These are phyloP conservation scores for Ranitomeya variabilis DNA, from an alignment of 2,113 vertebrate genomes.

Conservation along the genomic window DNA sequence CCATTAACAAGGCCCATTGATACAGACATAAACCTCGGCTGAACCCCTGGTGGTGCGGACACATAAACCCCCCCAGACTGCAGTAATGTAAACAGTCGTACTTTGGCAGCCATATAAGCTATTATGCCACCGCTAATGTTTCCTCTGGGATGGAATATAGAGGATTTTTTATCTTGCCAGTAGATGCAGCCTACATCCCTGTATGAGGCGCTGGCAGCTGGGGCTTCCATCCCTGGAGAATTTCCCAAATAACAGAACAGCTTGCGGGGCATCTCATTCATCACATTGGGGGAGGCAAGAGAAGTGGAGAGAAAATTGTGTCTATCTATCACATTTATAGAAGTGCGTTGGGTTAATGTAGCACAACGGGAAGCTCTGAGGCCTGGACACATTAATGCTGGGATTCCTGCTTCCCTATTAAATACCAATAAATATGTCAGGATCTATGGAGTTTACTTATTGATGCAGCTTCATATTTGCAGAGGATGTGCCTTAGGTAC, in stretches of 20 bases:
- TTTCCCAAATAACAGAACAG: conserved; percentile 22
- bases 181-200: background rate
- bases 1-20: conserved; percentile 22
- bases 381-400: background rate
- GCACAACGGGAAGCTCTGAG: conserved; percentile 18
- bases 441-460: background rate
- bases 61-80: background rate
- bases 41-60: background rate
- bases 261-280: conserved; percentile 23
- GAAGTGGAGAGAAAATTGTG: conserved; percentile 5
- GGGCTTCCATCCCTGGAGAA: conserved; percentile 26
- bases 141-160: conserved; percentile 11
- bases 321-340: conserved; percentile 25
- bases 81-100: conserved; percentile 22
- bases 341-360: conserved; percentile 22
- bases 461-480: background rate
- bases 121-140: conserved; percentile 2
- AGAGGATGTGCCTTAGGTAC: background rate
- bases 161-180: conserved; percentile 26
- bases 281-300: conserved; percentile 1
- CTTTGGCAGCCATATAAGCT: conserved; percentile 21
- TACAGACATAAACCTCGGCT: background rate
- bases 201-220: conserved; percentile 9
- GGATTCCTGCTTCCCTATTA: conserved; percentile 29
- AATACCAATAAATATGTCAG: conserved; percentile 22